These are phyloP conservation scores for Halocynthia aurantium DNA, from an alignment of 23 tunicate species.

Conservation along the genomic window DNA sequence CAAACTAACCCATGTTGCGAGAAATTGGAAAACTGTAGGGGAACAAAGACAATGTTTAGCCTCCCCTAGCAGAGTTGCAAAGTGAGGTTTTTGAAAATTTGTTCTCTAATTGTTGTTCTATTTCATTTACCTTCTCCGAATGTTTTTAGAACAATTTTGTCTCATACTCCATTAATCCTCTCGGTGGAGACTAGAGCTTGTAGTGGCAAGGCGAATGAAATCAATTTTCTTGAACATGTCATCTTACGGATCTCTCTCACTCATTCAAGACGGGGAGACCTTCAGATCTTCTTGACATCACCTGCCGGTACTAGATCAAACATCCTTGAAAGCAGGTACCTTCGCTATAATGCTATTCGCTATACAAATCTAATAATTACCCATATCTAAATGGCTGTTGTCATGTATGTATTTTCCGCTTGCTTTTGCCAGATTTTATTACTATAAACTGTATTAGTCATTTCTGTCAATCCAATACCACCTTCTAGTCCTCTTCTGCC, in stretches of 20 bases:
- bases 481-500: background rate
- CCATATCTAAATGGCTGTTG: background rate
- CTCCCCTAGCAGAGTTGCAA: slow-evolving; percentile 4
- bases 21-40: slow-evolving; percentile 71
- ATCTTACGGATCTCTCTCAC: slow-evolving; percentile 50
- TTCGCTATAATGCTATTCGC: background rate
- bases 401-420: background rate
- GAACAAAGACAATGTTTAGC: slow-evolving; percentile 60
- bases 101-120: background rate
- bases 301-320: slow-evolving; percentile 88
- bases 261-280: slow-evolving; percentile 64
- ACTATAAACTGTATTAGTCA: background rate
- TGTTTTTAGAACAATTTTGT: background rate
- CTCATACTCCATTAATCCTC: background rate
- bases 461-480: background rate
- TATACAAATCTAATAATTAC: too few species aligned
- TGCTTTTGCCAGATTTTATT: too few species aligned
- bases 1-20: slow-evolving; percentile 54
- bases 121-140: background rate
- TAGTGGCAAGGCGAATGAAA: slow-evolving; percentile 40
- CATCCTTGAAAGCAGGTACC: slow-evolving; percentile 68
- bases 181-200: slow-evolving; percentile 64
- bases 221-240: slow-evolving; percentile 86
- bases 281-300: slow-evolving; percentile 65
- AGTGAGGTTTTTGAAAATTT: background rate